Conservation (phyloP, 2,888 invertebrate genomes). For the Lasioglossum lativentre region DNA sequence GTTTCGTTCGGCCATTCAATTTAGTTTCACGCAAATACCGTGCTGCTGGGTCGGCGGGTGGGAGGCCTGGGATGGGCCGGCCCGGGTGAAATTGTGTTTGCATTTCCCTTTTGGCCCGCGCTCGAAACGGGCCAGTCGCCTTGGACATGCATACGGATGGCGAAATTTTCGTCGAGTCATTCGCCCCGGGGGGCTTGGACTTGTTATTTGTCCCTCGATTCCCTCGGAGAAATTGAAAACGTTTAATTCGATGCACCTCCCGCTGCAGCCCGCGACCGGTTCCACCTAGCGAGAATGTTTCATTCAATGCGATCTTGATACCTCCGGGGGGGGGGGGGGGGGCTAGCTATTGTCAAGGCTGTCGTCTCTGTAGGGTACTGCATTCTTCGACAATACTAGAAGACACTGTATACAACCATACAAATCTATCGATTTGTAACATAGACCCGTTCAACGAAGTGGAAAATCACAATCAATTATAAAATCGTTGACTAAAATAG, state of each 20-base stretch:
- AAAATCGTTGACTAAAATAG: too few relatives aligned
- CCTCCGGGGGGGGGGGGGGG: neutral
- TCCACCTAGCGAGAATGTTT: constrained; percentile 11
- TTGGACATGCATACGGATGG: constrained; percentile 60
- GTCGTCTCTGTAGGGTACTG: neutral
- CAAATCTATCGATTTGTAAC: neutral
- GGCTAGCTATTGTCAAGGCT: neutral
- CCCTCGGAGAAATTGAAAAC: constrained; percentile 26
- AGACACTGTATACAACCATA: neutral
- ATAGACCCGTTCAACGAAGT: too few relatives aligned
- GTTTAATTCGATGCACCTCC: constrained; percentile 5
- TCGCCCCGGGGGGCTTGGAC: constrained; percentile 23
- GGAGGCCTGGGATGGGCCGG: constrained; percentile 13
- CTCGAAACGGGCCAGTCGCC: constrained; percentile 48
- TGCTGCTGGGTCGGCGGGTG: constrained; percentile 19
- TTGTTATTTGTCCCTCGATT: constrained; percentile 47
- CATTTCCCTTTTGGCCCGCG: constrained; percentile 61
- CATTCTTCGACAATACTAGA: neutral
- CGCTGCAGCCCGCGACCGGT: neutral
- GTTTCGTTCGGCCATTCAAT: constrained; percentile 69
- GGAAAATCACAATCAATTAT: too few relatives aligned
- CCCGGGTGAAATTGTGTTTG: constrained; percentile 57
- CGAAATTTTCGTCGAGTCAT: constrained; percentile 48
- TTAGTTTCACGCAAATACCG: constrained; percentile 66
- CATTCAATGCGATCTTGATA: constrained; percentile 7